phyloP scores from a whole-genome alignment of 2,888 invertebrate genomes.

The Melinaea menophilus region DNA sequence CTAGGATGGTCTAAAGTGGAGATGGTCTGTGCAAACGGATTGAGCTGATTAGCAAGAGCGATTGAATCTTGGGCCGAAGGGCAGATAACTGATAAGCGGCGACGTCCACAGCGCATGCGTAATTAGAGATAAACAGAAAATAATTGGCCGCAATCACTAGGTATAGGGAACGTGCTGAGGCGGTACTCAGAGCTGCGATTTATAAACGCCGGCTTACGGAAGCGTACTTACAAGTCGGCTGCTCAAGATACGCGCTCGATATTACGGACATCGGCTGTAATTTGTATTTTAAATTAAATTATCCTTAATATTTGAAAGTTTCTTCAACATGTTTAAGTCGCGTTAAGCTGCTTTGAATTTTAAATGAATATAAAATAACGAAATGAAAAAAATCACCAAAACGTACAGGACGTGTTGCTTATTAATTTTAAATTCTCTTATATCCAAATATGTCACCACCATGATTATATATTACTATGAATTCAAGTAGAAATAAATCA shows the following conservation, averaged over 20 bases:
- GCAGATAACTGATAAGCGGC: slow-evolving; percentile 71
- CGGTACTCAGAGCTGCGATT: slow-evolving; percentile 41
- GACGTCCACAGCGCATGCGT: slow-evolving; percentile 75
- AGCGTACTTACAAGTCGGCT: slow-evolving; percentile 37
- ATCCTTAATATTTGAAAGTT: background rate
- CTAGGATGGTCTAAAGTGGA: slow-evolving; percentile 41
- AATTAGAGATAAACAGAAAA: slow-evolving; percentile 78
- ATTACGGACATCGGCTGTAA: slow-evolving; percentile 11
- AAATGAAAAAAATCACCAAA: no score
- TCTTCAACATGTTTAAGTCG: no score
- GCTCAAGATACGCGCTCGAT: slow-evolving; percentile 19
- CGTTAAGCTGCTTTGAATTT: no score
- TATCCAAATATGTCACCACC: no score
- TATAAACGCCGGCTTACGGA: slow-evolving; percentile 44
- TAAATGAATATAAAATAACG: no score
- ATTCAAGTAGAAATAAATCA: no score
- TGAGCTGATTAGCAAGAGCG: slow-evolving; percentile 69
- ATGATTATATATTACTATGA: no score
- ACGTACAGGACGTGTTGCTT: no score
- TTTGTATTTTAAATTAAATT: slow-evolving; percentile 11
- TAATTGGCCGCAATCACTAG: slow-evolving; percentile 76
- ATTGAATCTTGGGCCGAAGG: slow-evolving; percentile 74
- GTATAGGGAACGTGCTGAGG: slow-evolving; percentile 62
- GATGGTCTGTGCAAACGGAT: slow-evolving; percentile 66
- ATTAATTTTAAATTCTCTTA: no score